Evolutionary conservation across 2,888 invertebrate genomes (phyloP).

Genomic region (Gisinianus flammeolus): DNA sequence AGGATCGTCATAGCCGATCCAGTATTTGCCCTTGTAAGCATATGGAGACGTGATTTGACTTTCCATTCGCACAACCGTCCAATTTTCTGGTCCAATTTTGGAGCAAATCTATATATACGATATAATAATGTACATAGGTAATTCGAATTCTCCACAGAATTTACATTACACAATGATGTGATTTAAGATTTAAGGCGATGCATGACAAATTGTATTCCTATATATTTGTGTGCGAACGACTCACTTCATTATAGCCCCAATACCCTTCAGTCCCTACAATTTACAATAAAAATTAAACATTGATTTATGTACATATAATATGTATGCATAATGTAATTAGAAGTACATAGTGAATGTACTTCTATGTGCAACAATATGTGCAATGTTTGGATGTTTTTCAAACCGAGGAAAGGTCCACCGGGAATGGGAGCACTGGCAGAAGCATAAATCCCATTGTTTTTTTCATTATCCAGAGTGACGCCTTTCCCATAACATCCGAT

Average conservation of each 20-base stretch:
- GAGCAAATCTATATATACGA: not conserved
- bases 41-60: constrained; percentile 69
- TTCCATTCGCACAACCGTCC: constrained; percentile 69
- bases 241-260: constrained; percentile 62
- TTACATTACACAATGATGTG: not conserved
- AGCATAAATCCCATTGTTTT: constrained; percentile 64
- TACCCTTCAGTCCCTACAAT: constrained; percentile 61
- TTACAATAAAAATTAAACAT: too few relatives aligned
- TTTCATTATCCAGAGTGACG: constrained; percentile 32
- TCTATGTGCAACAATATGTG: too few relatives aligned
- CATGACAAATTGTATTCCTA: not conserved
- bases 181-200: too few relatives aligned
- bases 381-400: too few relatives aligned
- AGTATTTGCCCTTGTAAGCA: constrained; percentile 67
- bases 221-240: not conserved
- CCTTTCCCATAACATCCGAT: constrained; percentile 44
- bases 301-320: too few relatives aligned
- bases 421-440: constrained; percentile 61
- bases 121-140: not conserved
- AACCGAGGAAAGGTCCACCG: constrained; percentile 61
- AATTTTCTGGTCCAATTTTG: constrained; percentile 59
- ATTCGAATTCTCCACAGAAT: too few relatives aligned
- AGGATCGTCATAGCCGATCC: constrained; percentile 74
- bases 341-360: too few relatives aligned
- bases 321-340: too few relatives aligned